Evolutionary conservation across 2,888 invertebrate genomes (phyloP).

Genomic region (Oligia fasciuncula): DNA sequence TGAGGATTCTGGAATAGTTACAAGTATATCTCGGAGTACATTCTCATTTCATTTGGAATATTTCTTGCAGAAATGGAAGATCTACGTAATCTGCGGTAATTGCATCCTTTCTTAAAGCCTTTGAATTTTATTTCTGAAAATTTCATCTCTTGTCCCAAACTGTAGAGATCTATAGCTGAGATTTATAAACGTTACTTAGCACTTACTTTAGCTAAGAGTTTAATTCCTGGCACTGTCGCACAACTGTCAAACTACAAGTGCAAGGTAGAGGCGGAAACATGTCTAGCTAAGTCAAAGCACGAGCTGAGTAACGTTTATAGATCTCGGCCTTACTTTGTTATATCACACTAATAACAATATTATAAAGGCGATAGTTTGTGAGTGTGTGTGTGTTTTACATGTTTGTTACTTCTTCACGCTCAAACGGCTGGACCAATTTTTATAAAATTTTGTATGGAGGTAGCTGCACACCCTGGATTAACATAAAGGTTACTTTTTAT

Average conservation of each 20-base stretch:
- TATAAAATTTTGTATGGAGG: no score
- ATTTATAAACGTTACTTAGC: neutral
- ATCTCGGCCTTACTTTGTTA: neutral
- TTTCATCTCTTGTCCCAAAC: neutral
- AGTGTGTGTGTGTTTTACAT: no score
- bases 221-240: neutral
- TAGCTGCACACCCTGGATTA: no score
- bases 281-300: neutral
- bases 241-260: neutral
- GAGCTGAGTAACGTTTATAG: neutral
- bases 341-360: neutral
- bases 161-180: neutral
- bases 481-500: no score
- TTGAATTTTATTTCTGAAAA: neutral
- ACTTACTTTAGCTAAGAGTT: neutral
- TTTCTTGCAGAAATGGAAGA: neutral
- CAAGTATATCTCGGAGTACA: neutral
- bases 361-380: no score
- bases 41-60: neutral
- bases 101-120: neutral
- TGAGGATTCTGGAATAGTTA: slow-evolving; percentile 22
- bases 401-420: no score
- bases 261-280: neutral
- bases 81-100: neutral
- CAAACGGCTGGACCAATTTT: no score